Conservation (phyloP, 2,888 invertebrate genomes). For the Drosophila histrio region DNA sequence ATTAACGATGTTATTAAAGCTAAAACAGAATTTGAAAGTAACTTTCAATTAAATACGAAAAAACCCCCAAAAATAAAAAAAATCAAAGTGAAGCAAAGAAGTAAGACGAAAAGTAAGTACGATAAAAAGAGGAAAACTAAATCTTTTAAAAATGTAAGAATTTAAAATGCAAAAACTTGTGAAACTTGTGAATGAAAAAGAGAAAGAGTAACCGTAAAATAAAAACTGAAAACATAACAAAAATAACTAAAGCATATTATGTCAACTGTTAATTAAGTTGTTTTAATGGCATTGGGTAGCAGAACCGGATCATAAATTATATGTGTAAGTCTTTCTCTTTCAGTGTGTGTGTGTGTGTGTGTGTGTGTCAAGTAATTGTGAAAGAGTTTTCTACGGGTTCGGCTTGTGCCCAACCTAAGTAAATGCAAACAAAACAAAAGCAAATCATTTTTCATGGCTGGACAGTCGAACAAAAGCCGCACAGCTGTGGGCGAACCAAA, state of each 20-base stretch:
- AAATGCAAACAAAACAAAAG: slow-evolving; percentile 57
- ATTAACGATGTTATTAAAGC: slow-evolving; percentile 74
- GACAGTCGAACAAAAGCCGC: slow-evolving; percentile 50
- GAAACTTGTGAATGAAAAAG: slow-evolving; percentile 43
- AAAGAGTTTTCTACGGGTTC: slow-evolving; percentile 38
- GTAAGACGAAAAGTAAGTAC: slow-evolving; percentile 16
- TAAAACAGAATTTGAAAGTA: slow-evolving; percentile 75
- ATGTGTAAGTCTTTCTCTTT: background rate
- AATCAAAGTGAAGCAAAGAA: background rate
- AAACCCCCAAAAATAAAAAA: slow-evolving; percentile 12
- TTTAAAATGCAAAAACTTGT: slow-evolving; percentile 63
- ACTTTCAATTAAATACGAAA: slow-evolving; percentile 77
- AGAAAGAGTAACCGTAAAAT: slow-evolving; percentile 37
- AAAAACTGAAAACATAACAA: slow-evolving; percentile 49
- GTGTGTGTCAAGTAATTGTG: slow-evolving; percentile 20
- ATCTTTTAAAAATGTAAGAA: slow-evolving; percentile 70
- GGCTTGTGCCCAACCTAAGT: slow-evolving; percentile 16
- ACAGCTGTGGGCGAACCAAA: slow-evolving; percentile 40
- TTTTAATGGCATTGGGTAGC: slow-evolving; percentile 58
- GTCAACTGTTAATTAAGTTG: slow-evolving; percentile 79
- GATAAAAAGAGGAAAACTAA: slow-evolving; percentile 46
- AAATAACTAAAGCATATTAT: slow-evolving; percentile 75
- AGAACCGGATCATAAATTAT: slow-evolving; percentile 54
- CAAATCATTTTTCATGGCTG: slow-evolving; percentile 71
- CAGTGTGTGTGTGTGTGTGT: background rate